Evolutionary conservation across 2,113 vertebrate genomes (phyloP).

Genomic region (Cyprinodon brontotheroides): DNA sequence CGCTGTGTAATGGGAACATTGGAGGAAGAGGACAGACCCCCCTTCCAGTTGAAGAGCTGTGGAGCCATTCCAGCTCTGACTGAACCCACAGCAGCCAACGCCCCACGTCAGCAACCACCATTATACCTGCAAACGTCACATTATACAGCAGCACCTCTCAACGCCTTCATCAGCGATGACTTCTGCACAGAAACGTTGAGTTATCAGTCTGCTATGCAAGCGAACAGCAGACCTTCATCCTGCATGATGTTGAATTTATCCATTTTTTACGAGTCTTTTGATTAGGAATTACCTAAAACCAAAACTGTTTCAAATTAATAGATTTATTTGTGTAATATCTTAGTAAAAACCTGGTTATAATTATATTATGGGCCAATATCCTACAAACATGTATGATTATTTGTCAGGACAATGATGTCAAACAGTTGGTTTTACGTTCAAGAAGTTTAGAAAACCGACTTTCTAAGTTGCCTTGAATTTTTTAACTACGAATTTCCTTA

Average conservation of each 20-base stretch:
- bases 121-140: constrained; percentile 52
- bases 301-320: not conserved
- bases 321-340: not conserved
- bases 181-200: constrained; percentile 25
- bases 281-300: not conserved
- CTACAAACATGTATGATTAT: not conserved
- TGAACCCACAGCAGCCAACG: constrained; percentile 66
- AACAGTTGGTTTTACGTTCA: not conserved
- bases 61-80: constrained; percentile 56
- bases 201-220: constrained; percentile 35
- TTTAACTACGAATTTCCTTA: not conserved
- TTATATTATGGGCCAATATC: not conserved
- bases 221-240: constrained; percentile 23
- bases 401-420: not conserved
- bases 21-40: constrained; percentile 69
- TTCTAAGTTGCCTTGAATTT: not conserved
- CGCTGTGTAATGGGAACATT: constrained; percentile 68
- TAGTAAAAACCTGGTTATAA: not conserved
- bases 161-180: constrained; percentile 7
- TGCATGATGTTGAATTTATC: constrained; percentile 4
- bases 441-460: not conserved
- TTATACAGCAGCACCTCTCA: constrained; percentile 32
- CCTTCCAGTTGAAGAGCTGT: constrained; percentile 60
- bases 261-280: not conserved
- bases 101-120: constrained; percentile 69